Evolutionary conservation across 2,113 vertebrate genomes (phyloP), one percentile per base, ranked within the genome.

Genomic region (Uria lomvia): DNA sequence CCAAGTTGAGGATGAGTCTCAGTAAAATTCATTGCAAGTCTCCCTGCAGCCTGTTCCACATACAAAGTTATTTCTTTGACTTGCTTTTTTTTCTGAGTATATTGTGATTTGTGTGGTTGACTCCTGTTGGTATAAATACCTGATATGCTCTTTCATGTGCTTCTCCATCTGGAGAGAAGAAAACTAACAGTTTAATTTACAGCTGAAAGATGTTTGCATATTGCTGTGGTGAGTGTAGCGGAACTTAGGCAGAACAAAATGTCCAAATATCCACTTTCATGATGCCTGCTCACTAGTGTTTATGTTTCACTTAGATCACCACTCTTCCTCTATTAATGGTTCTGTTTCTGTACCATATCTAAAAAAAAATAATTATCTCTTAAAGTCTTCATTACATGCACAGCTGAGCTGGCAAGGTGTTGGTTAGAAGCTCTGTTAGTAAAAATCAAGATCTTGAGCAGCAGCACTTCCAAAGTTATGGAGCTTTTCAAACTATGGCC

Each of bases 381-480:
- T 72, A 49, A 96, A 92, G 75, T 88, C 55, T 93, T 97, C 49
- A 88, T 71, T 89, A 62, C 4, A 3, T 15, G 30, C 14, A 8
- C 14, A 89, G 73, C 73, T 95, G 95, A 97, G 65, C 45, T 97
- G 94, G 73, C 58, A 78, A 34, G 7, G 27, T 36, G 9, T 75
- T 86, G 32, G 14, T 76, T 91, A 85, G 60, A 93, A 87, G 43
- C 63, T 92, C 62, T 65, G 59, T 71, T 78, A 68, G 42, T 83
- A 74, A 91, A 88, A 71, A 49, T 72, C 71, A 68, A 93, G 93
- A 88, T 91, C 74, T 81, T 86, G 50, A 74, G 63, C 77, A 52
- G 58, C 45, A 36, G 29, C 26, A 27, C 55, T 91, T 91, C 45
- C 43, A 30, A 27, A 70, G 45, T 49, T 96, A 73, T 7, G 20